These are phyloP conservation scores for Glossophaga mutica DNA, from an alignment of 2,797 vertebrate genomes.

Conservation along the genomic window DNA sequence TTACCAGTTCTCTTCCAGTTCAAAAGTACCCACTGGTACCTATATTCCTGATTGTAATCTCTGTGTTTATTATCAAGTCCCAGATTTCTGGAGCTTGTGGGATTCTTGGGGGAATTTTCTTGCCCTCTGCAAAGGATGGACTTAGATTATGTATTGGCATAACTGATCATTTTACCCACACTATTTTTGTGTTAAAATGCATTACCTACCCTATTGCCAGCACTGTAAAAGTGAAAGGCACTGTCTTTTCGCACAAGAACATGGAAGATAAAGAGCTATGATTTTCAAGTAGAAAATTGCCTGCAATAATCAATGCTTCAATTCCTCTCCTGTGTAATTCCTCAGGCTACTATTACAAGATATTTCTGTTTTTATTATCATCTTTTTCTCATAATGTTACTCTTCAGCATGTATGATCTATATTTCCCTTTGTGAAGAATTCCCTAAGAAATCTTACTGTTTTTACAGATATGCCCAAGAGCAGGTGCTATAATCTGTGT, in stretches of 20 bases:
- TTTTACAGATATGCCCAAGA: neutral
- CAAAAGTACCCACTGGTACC: neutral
- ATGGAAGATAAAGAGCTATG: neutral
- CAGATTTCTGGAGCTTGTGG: neutral
- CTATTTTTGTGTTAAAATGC: neutral
- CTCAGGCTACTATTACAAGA: neutral
- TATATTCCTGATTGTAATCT: neutral
- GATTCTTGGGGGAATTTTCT: neutral
- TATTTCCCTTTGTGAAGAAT: neutral
- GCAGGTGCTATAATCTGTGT: neutral
- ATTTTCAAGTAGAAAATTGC: neutral
- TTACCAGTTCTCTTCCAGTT: neutral
- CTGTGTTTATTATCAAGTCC: neutral
- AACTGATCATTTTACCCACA: neutral
- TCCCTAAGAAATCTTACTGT: neutral
- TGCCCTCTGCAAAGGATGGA: neutral
- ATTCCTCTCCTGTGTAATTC: neutral
- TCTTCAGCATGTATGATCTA: neutral
- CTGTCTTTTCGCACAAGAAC: neutral
- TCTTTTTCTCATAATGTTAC: neutral
- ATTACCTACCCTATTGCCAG: neutral
- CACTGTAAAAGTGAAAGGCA: neutral
- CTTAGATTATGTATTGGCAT: neutral
- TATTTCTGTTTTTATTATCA: constrained; percentile 25
- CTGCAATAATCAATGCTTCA: neutral